These are phyloP conservation scores for Forbesichthys agassizii DNA, from an alignment of 2,113 vertebrate genomes.

Conservation along the genomic window DNA sequence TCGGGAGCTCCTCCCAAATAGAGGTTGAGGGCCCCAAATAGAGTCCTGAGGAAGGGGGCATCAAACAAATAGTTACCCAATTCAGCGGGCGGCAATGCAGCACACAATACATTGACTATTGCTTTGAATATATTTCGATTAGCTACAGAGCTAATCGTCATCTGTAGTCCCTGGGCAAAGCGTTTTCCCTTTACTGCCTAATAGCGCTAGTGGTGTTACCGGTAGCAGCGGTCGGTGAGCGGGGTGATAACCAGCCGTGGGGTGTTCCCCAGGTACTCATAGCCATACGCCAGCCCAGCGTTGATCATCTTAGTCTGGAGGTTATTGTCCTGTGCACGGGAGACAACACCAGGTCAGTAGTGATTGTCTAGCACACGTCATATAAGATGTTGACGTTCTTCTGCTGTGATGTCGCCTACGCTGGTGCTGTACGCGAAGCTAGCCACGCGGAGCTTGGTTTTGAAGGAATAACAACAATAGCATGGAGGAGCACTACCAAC, in stretches of 20 bases:
- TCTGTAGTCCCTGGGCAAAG: no score
- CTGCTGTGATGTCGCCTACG: no score
- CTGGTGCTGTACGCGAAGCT: no score
- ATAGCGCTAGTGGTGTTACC: conserved; percentile 64
- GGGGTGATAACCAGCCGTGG: conserved; percentile 88
- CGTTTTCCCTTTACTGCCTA: no score
- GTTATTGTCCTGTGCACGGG: conserved; percentile 77
- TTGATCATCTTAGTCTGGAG: conserved; percentile 94
- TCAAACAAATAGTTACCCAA: neutral
- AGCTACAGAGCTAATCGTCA: no score
- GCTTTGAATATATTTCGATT: no score
- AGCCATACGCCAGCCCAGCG: conserved; percentile 88
- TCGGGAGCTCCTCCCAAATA: conserved; percentile 91
- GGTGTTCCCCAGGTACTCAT: conserved; percentile 89
- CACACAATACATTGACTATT: no score
- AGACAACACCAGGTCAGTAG: neutral
- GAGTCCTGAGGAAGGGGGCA: conserved; percentile 73
- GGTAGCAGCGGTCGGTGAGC: conserved; percentile 90
- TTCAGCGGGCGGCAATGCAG: no score
- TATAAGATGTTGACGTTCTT: neutral
- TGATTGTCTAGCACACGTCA: neutral
- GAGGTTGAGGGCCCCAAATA: conserved; percentile 87
- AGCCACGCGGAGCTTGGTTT: neutral
- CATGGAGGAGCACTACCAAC: no score
- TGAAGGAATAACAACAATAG: neutral